Conservation (phyloP, 2,113 vertebrate genomes). For the Amblyopsis rosae region DNA sequence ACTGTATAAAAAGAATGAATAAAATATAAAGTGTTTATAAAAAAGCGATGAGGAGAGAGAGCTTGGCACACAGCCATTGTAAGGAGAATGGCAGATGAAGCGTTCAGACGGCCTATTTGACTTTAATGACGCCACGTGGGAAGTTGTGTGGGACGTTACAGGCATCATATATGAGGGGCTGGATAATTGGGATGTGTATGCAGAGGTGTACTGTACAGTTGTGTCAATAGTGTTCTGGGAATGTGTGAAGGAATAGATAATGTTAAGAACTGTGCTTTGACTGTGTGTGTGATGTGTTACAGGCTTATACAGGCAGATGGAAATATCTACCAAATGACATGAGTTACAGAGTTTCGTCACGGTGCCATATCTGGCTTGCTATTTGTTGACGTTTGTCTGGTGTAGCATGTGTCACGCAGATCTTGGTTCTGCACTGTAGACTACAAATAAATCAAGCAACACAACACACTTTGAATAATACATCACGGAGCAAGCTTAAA, state of each 20-base stretch:
- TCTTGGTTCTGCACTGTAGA: slow-evolving; percentile 16
- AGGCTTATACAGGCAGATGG: slow-evolving; percentile 38
- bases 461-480: slow-evolving; percentile 58
- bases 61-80: slow-evolving; percentile 33
- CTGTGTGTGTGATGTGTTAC: slow-evolving; percentile 27
- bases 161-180: slow-evolving; percentile 51
- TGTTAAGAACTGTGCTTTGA: background rate
- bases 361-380: slow-evolving; percentile 21
- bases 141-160: slow-evolving; percentile 54
- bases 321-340: slow-evolving; percentile 12
- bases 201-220: slow-evolving; percentile 53
- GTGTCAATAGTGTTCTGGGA: slow-evolving; percentile 47
- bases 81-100: slow-evolving; percentile 51
- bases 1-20: slow-evolving; percentile 17
- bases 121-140: slow-evolving; percentile 76
- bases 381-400: background rate
- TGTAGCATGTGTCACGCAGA: no score
- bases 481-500: slow-evolving; percentile 36
- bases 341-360: background rate
- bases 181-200: slow-evolving; percentile 63
- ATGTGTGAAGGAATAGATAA: slow-evolving; percentile 49
- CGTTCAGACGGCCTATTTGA: slow-evolving; percentile 68
- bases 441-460: slow-evolving; percentile 52
- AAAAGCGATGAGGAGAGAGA: background rate
- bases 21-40: background rate